These are phyloP conservation scores for Pipistrellus kuhlii DNA, from an alignment of 2,797 vertebrate genomes.

Conservation along the genomic window DNA sequence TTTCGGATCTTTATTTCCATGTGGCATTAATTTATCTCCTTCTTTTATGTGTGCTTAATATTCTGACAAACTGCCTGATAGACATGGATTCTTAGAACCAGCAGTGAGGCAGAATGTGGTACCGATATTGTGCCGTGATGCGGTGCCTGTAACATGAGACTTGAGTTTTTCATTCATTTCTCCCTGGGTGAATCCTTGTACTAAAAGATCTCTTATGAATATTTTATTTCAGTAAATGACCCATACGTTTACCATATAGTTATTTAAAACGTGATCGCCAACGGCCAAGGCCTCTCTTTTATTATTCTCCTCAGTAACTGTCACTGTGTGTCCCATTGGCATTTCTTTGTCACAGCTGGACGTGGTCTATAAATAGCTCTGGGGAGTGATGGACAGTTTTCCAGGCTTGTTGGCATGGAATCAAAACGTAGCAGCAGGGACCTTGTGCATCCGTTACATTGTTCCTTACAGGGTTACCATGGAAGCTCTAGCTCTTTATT, in stretches of 20 bases:
- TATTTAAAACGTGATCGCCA: conserved; percentile 21
- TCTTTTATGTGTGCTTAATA: background rate
- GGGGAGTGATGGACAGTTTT: conserved; percentile 85
- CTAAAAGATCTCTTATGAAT: background rate
- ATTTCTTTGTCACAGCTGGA: conserved; percentile 89
- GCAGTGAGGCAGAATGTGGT: background rate
- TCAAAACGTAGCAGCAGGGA: conserved; percentile 82
- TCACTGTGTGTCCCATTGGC: conserved; percentile 85
- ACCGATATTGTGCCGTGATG: rapidly evolving
- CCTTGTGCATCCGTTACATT: conserved; percentile 80
- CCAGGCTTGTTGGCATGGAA: conserved; percentile 85
- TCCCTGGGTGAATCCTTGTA: background rate
- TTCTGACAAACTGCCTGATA: conserved; percentile 4
- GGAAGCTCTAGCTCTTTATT: conserved; percentile 83
- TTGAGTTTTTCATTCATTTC: background rate
- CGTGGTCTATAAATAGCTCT: conserved; percentile 90
- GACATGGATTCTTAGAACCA: background rate
- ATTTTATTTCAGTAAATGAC: background rate
- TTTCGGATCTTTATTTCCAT: conserved; percentile 17
- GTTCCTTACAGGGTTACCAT: conserved; percentile 85
- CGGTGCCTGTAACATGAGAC: background rate
- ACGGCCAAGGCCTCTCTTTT: background rate
- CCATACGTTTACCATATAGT: background rate
- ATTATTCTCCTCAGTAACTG: conserved; percentile 35
- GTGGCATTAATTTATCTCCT: conserved; percentile 41